phyloP scores from a whole-genome alignment of 2,113 vertebrate species.

The Tichodroma muraria region DNA sequence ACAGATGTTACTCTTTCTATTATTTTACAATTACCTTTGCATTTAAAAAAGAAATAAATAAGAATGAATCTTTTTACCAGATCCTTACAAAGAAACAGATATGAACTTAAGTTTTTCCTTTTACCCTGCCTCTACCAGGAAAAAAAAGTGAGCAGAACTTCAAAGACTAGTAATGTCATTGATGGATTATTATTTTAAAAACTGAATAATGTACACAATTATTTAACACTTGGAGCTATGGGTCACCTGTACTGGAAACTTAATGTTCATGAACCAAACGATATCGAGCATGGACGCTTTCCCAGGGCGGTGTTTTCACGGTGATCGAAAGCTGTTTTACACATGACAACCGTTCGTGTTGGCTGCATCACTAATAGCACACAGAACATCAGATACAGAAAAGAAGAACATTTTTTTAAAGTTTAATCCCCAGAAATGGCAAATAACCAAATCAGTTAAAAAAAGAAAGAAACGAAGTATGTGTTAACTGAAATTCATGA shows the following conservation, averaged over 20 bases:
- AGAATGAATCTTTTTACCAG: constrained; percentile 72
- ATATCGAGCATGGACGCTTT: constrained; percentile 99
- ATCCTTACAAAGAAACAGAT: constrained; percentile 74
- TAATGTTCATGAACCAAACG: constrained; percentile 99
- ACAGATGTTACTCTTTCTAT: background rate
- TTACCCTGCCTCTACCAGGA: constrained; percentile 77
- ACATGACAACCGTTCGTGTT: constrained; percentile 99
- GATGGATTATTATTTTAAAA: constrained; percentile 76
- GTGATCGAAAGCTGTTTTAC: constrained; percentile 99
- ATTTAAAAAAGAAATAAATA: constrained; percentile 69
- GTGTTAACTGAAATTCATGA: constrained; percentile 66
- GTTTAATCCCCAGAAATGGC: constrained; percentile 85
- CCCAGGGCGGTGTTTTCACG: constrained; percentile 95
- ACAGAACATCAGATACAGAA: constrained; percentile 99
- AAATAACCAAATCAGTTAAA: constrained; percentile 79
- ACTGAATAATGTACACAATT: constrained; percentile 91
- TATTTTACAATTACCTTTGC: constrained; percentile 68
- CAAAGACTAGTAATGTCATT: constrained; percentile 77
- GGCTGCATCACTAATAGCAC: constrained; percentile 99
- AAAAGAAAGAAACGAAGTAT: constrained; percentile 9
- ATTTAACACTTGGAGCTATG: constrained; percentile 99
- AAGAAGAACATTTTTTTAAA: constrained; percentile 99
- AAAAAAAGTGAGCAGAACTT: constrained; percentile 79
- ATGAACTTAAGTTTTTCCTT: constrained; percentile 71
- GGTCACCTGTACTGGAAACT: constrained; percentile 99